Conservation (phyloP, 2,888 invertebrate genomes). For the Horisme vitalbata region DNA sequence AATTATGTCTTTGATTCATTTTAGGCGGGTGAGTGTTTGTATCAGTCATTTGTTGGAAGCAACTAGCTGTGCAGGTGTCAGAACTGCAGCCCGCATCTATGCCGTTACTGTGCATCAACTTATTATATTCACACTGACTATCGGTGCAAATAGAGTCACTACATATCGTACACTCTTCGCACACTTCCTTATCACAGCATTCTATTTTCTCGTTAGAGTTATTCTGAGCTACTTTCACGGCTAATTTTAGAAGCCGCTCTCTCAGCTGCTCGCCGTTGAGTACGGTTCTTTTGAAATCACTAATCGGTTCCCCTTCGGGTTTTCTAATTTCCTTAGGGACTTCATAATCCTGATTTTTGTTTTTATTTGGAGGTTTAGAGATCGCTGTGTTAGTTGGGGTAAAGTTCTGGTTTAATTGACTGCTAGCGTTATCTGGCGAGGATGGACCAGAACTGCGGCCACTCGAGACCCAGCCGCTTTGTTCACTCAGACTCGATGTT, state of each 20-base stretch:
- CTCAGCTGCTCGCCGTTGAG: slow-evolving; percentile 86
- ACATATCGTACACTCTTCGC: slow-evolving; percentile 78
- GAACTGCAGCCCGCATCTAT: slow-evolving; percentile 71
- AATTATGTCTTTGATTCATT: slow-evolving; percentile 72
- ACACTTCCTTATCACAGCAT: slow-evolving; percentile 79
- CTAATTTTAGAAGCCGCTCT: slow-evolving; percentile 85
- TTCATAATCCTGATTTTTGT: slow-evolving; percentile 41
- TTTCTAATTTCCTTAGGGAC: slow-evolving; percentile 46
- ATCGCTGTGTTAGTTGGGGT: slow-evolving; percentile 54
- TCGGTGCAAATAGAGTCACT: slow-evolving; percentile 79
- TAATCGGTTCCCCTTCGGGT: slow-evolving; percentile 61
- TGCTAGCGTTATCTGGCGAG: slow-evolving; percentile 82
- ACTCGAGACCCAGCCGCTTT: slow-evolving; percentile 94
- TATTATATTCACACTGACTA: slow-evolving; percentile 77
- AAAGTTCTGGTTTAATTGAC: slow-evolving; percentile 77
- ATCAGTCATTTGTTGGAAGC: slow-evolving; percentile 68
- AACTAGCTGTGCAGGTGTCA: slow-evolving; percentile 70
- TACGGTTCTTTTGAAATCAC: slow-evolving; percentile 73
- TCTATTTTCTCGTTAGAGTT: slow-evolving; percentile 76
- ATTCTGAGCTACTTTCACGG: slow-evolving; percentile 74
- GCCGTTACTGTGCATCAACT: slow-evolving; percentile 72
- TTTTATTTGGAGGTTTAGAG: slow-evolving; percentile 53
- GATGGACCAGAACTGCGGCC: slow-evolving; percentile 86
- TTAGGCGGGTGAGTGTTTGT: slow-evolving; percentile 46
- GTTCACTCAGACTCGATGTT: slow-evolving; percentile 89